These are phyloP conservation scores for Haplochromis burtoni DNA, from an alignment of 2,113 vertebrate genomes.

Conservation along the genomic window DNA sequence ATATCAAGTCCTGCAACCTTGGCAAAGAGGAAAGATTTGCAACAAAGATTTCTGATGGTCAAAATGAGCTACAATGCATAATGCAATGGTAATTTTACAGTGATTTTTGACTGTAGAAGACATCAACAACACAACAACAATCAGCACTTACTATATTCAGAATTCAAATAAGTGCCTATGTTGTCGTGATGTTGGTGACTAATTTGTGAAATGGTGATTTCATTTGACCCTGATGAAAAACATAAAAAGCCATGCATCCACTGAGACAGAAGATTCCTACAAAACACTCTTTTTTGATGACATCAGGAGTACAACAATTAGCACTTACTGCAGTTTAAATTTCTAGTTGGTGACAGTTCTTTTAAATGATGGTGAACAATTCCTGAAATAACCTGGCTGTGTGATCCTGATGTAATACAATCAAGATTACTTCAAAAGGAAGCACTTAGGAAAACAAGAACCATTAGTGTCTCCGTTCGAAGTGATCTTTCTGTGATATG, in stretches of 20 bases:
- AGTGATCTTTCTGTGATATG: fast-evolving
- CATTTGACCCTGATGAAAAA: not conserved
- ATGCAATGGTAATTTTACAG: fast-evolving
- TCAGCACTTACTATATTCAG: not conserved
- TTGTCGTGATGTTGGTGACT: not conserved
- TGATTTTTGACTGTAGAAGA: fast-evolving
- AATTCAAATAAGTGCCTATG: fast-evolving
- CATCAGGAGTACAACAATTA: no score
- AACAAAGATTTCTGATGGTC: fast-evolving
- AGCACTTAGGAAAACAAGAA: no score
- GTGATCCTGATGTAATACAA: no score
- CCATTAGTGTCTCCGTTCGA: no score
- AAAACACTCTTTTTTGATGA: fast-evolving
- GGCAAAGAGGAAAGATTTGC: fast-evolving
- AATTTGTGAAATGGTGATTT: fast-evolving
- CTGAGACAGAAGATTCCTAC: fast-evolving
- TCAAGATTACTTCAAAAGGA: no score
- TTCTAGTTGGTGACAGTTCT: no score
- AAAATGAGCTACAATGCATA: not conserved
- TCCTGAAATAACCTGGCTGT: fast-evolving
- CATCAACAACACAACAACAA: not conserved
- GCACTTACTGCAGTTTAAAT: no score
- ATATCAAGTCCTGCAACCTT: fast-evolving
- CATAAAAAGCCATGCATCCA: fast-evolving
- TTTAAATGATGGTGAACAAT: fast-evolving